phyloP scores from a whole-genome alignment of 1,140 invertebrate species.

The Drosophila eugracilis region DNA sequence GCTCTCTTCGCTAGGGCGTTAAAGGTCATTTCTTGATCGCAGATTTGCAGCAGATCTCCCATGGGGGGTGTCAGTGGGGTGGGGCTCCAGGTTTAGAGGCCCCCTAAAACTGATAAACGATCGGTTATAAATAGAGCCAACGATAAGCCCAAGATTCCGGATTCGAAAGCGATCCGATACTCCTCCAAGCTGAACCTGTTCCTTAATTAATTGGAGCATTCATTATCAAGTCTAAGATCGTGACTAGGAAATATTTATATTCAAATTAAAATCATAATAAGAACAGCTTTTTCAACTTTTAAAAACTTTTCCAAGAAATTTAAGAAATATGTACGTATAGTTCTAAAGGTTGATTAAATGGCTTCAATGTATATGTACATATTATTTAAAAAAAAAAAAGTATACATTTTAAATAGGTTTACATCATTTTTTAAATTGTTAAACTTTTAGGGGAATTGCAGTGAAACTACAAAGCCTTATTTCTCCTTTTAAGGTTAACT shows the following conservation, averaged over 20 bases:
- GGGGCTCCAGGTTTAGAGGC: neutral
- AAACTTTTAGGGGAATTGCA: no score
- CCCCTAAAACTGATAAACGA: slow-evolving; percentile 9
- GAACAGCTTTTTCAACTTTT: no score
- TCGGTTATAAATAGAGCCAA: slow-evolving; percentile 7
- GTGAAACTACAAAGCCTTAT: no score
- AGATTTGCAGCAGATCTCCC: slow-evolving; percentile 7
- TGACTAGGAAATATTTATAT: neutral
- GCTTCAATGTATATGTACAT: no score
- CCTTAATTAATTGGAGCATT: neutral
- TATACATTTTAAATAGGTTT: no score
- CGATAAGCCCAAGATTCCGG: slow-evolving; percentile 6
- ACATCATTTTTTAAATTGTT: no score
- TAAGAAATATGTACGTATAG: no score
- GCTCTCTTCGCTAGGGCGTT: slow-evolving; percentile 37
- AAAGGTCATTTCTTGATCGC: slow-evolving; percentile 28
- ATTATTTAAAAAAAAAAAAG: no score
- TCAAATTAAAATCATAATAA: no score
- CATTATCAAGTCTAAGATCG: neutral
- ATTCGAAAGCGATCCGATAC: neutral
- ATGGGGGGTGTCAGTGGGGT: neutral
- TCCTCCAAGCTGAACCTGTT: slow-evolving; percentile 14
- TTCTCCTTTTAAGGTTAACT: no score
- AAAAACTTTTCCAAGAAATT: no score
- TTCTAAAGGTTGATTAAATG: no score